Percentiles rank a stretch among this genome's conserved stretches.
Conservation (phyloP, 2,113 vertebrate genomes). For the Etia nguti region DNA sequence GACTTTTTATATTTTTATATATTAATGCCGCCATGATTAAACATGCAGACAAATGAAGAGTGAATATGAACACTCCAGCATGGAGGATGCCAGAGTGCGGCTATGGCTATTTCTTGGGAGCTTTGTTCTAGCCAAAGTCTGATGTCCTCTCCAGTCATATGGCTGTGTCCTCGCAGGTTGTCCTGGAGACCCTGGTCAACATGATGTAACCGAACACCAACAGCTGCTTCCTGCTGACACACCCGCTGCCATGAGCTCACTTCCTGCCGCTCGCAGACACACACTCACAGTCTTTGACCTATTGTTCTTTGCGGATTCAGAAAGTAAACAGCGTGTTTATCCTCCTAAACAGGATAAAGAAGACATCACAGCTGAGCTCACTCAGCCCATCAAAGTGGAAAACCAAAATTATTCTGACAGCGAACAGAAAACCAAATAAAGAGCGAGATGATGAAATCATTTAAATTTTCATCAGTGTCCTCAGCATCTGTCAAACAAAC, state of each 20-base stretch:
- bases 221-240: constrained; percentile 36
- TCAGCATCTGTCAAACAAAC: not conserved
- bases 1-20: not conserved
- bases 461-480: not conserved
- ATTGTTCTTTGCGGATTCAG: not conserved
- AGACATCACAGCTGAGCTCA: not conserved
- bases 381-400: not conserved
- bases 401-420: not conserved
- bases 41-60: not conserved
- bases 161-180: not conserved
- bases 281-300: not conserved
- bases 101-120: not conserved
- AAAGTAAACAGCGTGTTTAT: not conserved
- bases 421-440: not conserved
- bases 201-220: constrained; percentile 1
- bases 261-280: not conserved
- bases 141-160: not conserved
- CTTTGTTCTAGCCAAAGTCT: not conserved
- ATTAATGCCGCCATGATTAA: not conserved
- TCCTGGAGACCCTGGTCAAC: not conserved
- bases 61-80: not conserved
- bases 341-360: not conserved
- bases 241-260: constrained; percentile 3
- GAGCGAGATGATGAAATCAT: not conserved
- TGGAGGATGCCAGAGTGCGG: not conserved